A percentile compares a stretch with the other conserved stretches of the same genome.
These are phyloP conservation scores for Porites lutea DNA, from an alignment of 64 coral and sea anemone genomes.

Conservation along the genomic window DNA sequence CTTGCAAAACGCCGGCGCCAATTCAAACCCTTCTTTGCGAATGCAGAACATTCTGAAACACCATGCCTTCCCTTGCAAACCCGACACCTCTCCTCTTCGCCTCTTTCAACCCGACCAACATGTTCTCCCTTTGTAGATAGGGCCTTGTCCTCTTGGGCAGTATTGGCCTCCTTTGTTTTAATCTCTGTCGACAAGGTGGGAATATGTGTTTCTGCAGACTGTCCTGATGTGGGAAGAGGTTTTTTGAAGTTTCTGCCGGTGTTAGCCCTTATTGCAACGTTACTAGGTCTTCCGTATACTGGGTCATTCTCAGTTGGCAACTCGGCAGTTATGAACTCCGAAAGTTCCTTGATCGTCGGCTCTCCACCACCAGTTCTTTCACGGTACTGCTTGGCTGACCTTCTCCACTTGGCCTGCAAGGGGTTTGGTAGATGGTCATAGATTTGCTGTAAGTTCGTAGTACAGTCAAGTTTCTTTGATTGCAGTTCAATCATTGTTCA, in stretches of 20 bases:
- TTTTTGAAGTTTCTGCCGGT: too few species aligned
- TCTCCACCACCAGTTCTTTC: slow-evolving; percentile 27
- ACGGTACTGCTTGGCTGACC: slow-evolving; percentile 25
- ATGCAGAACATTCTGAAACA: not conserved
- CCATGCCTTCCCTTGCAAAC: not conserved
- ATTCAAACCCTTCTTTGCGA: not conserved
- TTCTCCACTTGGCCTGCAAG: slow-evolving; percentile 20
- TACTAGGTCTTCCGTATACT: slow-evolving; percentile 19
- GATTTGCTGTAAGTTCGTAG: slow-evolving; percentile 27
- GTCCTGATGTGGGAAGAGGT: not conserved
- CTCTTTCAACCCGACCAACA: not conserved
- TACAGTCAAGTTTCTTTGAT: slow-evolving; percentile 48
- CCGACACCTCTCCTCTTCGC: not conserved
- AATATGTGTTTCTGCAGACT: not conserved
- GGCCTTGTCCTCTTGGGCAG: too few species aligned
- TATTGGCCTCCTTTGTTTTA: too few species aligned
- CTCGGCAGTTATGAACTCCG: slow-evolving; percentile 22
- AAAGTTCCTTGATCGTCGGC: slow-evolving; percentile 13
- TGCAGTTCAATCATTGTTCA: slow-evolving; percentile 51
- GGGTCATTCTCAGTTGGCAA: slow-evolving; percentile 40
- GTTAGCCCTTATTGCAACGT: not conserved
- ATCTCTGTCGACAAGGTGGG: too few species aligned
- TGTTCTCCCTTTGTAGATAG: too few species aligned
- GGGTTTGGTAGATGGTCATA: slow-evolving; percentile 6
- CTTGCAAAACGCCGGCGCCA: not conserved